These are phyloP conservation scores for Caenorhabditis sulstoni DNA, from an alignment of 2,888 invertebrate genomes.

Conservation along the genomic window DNA sequence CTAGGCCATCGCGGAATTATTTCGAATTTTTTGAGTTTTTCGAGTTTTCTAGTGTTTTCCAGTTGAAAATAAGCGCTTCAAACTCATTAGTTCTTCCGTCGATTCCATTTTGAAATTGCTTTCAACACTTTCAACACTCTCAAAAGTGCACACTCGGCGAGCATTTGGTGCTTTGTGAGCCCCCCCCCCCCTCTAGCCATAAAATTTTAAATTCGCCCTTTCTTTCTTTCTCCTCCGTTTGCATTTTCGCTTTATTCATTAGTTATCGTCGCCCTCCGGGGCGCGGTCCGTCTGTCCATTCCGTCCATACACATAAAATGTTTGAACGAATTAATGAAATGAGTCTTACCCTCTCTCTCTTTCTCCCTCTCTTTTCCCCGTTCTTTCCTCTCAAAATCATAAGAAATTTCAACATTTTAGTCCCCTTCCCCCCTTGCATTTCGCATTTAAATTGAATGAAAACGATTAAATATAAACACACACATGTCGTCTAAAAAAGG, in stretches of 20 bases:
- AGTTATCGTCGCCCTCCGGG: too few species aligned
- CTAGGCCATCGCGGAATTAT: too few species aligned
- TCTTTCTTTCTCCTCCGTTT: neutral
- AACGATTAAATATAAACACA: slow-evolving; percentile 29
- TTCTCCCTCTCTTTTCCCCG: neutral
- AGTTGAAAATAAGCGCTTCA: too few species aligned
- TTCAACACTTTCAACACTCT: too few species aligned
- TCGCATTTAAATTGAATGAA: slow-evolving; percentile 38
- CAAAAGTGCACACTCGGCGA: too few species aligned
- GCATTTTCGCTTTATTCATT: slow-evolving; percentile 7
- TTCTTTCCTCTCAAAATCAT: neutral
- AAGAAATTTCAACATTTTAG: neutral
- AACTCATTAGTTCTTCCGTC: too few species aligned
- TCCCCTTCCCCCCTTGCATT: neutral
- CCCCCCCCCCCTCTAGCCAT: too few species aligned
- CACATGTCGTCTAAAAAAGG: neutral
- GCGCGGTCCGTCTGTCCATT: neutral
- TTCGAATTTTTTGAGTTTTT: too few species aligned
- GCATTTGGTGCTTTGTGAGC: neutral
- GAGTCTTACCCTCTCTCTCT: neutral
- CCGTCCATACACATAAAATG: neutral
- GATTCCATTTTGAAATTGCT: too few species aligned
- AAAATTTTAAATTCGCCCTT: slow-evolving; percentile 4
- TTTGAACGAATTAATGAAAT: slow-evolving; percentile 7
- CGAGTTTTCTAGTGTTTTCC: too few species aligned